phyloP scores from a whole-genome alignment of 2,888 invertebrate genomes.

The Crepidodera aurea region DNA sequence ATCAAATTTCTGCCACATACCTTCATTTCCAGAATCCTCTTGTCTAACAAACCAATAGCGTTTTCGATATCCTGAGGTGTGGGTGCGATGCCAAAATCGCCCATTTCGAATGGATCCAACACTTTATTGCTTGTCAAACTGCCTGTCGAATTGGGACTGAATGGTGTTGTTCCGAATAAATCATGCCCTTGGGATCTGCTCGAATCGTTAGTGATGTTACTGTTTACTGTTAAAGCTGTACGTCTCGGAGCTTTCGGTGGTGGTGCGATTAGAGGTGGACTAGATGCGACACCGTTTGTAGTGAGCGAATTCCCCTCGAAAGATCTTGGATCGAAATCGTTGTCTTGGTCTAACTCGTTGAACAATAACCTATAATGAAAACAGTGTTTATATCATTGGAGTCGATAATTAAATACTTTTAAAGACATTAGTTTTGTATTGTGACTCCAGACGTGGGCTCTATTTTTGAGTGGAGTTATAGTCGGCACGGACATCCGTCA shows the following conservation, averaged over 20 bases:
- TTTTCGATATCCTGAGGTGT: constrained; percentile 71
- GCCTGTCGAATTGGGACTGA: constrained; percentile 61
- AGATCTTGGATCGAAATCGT: constrained; percentile 89
- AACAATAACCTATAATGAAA: constrained; percentile 64
- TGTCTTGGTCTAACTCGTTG: constrained; percentile 82
- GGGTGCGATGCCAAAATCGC: constrained; percentile 69
- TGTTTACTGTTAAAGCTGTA: constrained; percentile 48
- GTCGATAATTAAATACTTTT: too few species aligned
- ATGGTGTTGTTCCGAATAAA: constrained; percentile 83
- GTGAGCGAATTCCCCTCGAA: constrained; percentile 69
- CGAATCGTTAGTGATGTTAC: constrained; percentile 49
- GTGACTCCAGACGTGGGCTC: too few species aligned
- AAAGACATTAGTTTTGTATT: too few species aligned
- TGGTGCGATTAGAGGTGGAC: constrained; percentile 81
- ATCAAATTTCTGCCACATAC: too few species aligned
- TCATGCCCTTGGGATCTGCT: constrained; percentile 68
- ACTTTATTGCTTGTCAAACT: constrained; percentile 58
- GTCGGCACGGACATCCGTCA: too few species aligned
- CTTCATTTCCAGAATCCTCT: constrained; percentile 87
- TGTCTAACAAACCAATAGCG: constrained; percentile 82
- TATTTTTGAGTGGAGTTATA: too few species aligned
- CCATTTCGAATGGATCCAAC: constrained; percentile 87
- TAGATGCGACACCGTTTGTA: constrained; percentile 56
- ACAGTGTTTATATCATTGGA: too few species aligned
- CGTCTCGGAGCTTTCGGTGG: constrained; percentile 80